These are phyloP conservation scores for Mythimna lalbum DNA, from an alignment of 2,888 invertebrate species.

Conservation along the genomic window DNA sequence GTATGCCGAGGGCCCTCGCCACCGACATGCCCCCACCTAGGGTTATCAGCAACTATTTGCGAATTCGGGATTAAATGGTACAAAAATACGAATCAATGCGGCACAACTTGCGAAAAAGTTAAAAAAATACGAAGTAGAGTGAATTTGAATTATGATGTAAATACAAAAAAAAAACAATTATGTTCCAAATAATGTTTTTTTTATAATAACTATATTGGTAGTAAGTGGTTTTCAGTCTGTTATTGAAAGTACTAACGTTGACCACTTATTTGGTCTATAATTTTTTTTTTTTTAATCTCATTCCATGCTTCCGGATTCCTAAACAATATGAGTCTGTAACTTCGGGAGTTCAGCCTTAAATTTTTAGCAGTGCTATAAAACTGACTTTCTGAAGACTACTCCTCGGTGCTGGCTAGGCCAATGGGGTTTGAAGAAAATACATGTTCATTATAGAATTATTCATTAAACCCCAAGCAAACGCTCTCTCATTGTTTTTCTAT, in stretches of 20 bases:
- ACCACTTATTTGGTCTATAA: neutral
- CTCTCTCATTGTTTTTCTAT: no score
- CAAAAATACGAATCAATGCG: constrained; percentile 31
- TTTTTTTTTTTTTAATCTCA: neutral
- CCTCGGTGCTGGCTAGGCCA: no score
- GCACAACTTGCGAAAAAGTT: neutral
- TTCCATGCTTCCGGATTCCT: no score
- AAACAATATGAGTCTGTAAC: no score
- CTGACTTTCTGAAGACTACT: no score
- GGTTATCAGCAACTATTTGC: constrained; percentile 47
- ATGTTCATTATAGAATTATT: no score
- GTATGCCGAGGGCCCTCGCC: constrained; percentile 79
- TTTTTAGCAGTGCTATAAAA: no score
- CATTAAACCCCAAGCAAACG: no score
- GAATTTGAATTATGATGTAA: neutral
- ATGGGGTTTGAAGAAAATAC: no score
- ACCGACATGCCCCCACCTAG: constrained; percentile 68
- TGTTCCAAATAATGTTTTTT: neutral
- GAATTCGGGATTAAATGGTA: constrained; percentile 52
- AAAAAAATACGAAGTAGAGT: neutral
- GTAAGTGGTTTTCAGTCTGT: neutral
- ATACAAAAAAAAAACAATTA: neutral
- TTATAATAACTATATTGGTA: neutral
- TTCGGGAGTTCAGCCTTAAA: no score
- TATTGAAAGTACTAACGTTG: neutral